Evolutionary conservation across 1,140 invertebrate species (phyloP).

Genomic region (Antheraea pernyi): DNA sequence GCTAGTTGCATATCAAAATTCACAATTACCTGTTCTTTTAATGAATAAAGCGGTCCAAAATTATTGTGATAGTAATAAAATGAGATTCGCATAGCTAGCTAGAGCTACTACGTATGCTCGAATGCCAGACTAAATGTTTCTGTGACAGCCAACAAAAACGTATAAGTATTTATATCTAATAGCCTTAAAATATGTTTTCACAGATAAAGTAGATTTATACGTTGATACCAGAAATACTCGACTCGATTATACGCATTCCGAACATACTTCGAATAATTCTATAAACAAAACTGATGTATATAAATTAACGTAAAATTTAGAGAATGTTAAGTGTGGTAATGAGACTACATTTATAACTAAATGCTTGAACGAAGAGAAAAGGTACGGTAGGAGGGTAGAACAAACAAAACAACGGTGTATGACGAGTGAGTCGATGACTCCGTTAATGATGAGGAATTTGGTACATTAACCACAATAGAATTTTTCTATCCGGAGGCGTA

Average conservation of each 20-base stretch:
- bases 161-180: background rate
- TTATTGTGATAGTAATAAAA: constrained; percentile 42
- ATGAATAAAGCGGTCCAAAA: constrained; percentile 32
- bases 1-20: no score
- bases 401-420: constrained; percentile 36
- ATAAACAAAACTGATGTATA: constrained; percentile 53
- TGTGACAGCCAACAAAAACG: constrained; percentile 29
- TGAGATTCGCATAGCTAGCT: constrained; percentile 37
- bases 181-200: constrained; percentile 1
- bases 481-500: constrained; percentile 68
- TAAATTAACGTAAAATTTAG: constrained; percentile 58
- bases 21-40: constrained; percentile 10
- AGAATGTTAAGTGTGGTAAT: constrained; percentile 48
- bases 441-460: constrained; percentile 70
- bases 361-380: constrained; percentile 26
- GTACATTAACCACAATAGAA: constrained; percentile 75
- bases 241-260: constrained; percentile 54
- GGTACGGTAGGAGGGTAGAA: constrained; percentile 34
- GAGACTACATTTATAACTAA: constrained; percentile 51
- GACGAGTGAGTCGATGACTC: constrained; percentile 43
- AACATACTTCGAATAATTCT: constrained; percentile 40
- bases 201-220: background rate
- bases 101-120: constrained; percentile 19
- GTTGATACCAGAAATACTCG: constrained; percentile 18
- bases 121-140: constrained; percentile 40